These are phyloP conservation scores for Myodes glareolus DNA, from an alignment of 2,113 vertebrate genomes.

Conservation along the genomic window DNA sequence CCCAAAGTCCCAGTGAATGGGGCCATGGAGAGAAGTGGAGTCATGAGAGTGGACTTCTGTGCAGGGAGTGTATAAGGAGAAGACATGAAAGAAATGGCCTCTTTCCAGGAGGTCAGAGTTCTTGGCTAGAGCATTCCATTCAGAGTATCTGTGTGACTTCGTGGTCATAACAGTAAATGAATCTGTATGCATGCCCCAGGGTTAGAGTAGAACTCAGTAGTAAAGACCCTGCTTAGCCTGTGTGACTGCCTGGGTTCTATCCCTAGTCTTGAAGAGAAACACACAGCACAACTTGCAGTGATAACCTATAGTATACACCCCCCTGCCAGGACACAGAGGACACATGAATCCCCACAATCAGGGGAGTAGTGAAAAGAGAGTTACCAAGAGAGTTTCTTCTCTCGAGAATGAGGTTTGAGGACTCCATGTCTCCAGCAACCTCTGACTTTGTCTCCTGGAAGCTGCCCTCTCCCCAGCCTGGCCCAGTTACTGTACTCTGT, in stretches of 20 bases:
- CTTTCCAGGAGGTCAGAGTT: background rate
- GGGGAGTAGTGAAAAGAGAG: background rate
- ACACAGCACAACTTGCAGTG: constrained; percentile 83
- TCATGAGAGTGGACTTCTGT: background rate
- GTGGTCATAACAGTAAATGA: no score
- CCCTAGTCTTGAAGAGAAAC: constrained; percentile 78
- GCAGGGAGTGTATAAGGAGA: background rate
- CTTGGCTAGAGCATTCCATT: background rate
- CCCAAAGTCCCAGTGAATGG: background rate
- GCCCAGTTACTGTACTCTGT: background rate
- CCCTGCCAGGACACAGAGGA: constrained; percentile 83
- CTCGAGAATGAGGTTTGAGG: background rate
- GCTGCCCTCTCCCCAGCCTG: background rate
- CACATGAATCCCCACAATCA: constrained; percentile 27
- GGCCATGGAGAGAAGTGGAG: background rate
- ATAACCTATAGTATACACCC: constrained; percentile 86
- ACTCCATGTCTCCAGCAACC: background rate
- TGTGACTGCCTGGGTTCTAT: background rate
- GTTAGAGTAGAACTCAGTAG: background rate
- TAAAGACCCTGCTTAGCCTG: background rate
- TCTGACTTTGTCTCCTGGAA: background rate
- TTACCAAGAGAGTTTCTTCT: background rate
- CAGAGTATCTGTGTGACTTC: background rate
- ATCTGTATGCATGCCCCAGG: background rate
- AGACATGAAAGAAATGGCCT: background rate